These are phyloP conservation scores for Anniella stebbinsi DNA, from an alignment of 2,797 vertebrate species.

Conservation along the genomic window DNA sequence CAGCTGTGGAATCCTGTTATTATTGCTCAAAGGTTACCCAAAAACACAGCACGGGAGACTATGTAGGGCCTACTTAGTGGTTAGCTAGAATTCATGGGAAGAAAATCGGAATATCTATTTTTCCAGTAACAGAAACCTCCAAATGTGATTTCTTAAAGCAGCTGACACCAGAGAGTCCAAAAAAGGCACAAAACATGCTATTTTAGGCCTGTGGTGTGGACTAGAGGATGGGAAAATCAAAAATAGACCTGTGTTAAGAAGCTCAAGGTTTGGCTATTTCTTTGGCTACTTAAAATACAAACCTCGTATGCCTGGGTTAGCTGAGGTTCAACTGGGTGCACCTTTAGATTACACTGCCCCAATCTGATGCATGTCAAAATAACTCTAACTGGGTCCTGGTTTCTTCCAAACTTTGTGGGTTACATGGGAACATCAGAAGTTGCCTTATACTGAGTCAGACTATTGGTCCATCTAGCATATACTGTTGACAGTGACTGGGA, in stretches of 20 bases:
- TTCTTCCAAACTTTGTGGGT: not conserved
- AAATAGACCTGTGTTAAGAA: conserved; percentile 5
- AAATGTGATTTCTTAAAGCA: not conserved
- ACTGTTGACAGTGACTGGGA: too few species aligned
- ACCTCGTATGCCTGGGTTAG: conserved; percentile 6
- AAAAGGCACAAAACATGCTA: conserved; percentile 16
- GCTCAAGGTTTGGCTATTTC: conserved; percentile 10
- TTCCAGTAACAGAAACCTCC: not conserved
- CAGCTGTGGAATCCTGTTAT: conserved; percentile 26
- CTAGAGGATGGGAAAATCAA: not conserved
- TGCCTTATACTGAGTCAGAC: too few species aligned
- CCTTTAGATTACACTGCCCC: not conserved
- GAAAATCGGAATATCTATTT: not conserved
- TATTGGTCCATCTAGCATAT: too few species aligned
- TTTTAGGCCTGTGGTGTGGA: not conserved
- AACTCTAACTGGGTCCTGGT: not conserved
- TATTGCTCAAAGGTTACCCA: not conserved
- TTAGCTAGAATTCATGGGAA: not conserved
- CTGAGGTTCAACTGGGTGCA: not conserved
- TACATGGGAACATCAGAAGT: too few species aligned
- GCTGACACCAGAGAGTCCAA: not conserved
- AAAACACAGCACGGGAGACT: not conserved
- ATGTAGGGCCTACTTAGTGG: conserved; percentile 13
- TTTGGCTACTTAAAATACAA: not conserved
- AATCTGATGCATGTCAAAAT: not conserved